Conservation (phyloP, 1,140 invertebrate genomes). For the Pararge aegeria region DNA sequence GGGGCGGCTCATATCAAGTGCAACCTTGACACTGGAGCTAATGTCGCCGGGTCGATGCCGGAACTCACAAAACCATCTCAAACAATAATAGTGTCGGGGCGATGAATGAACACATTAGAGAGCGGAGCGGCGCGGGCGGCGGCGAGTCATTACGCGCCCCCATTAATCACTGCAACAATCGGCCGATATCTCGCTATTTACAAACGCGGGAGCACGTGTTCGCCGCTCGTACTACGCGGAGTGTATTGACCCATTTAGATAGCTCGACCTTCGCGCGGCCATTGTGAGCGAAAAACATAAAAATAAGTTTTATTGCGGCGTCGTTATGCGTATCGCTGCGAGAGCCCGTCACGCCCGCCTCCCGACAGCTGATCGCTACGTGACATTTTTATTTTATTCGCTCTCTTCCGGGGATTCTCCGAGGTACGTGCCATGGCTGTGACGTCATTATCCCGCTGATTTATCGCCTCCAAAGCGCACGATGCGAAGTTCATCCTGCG, state of each 20-base stretch:
- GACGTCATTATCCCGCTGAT: slow-evolving; percentile 74
- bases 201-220: slow-evolving; percentile 77
- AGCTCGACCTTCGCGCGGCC: slow-evolving; percentile 78
- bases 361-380: slow-evolving; percentile 77
- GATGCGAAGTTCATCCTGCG: slow-evolving; percentile 53
- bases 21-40: slow-evolving; percentile 75
- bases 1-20: slow-evolving; percentile 58
- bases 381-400: slow-evolving; percentile 79
- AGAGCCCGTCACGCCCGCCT: slow-evolving; percentile 47
- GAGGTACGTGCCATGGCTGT: slow-evolving; percentile 69
- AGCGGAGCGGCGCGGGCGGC: slow-evolving; percentile 54
- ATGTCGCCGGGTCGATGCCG: slow-evolving; percentile 66
- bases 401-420: slow-evolving; percentile 76
- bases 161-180: slow-evolving; percentile 79
- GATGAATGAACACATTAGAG: slow-evolving; percentile 75
- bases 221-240: slow-evolving; percentile 71
- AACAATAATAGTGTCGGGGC: slow-evolving; percentile 73
- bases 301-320: slow-evolving; percentile 79
- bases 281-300: slow-evolving; percentile 79
- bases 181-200: slow-evolving; percentile 79
- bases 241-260: slow-evolving; percentile 80
- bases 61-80: slow-evolving; percentile 71
- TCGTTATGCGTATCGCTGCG: slow-evolving; percentile 72
- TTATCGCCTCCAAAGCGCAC: slow-evolving; percentile 63
- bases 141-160: slow-evolving; percentile 73